Base-by-base conservation (phyloP, 2,113 vertebrate genomes). In the Platysteira castanea region DNA sequence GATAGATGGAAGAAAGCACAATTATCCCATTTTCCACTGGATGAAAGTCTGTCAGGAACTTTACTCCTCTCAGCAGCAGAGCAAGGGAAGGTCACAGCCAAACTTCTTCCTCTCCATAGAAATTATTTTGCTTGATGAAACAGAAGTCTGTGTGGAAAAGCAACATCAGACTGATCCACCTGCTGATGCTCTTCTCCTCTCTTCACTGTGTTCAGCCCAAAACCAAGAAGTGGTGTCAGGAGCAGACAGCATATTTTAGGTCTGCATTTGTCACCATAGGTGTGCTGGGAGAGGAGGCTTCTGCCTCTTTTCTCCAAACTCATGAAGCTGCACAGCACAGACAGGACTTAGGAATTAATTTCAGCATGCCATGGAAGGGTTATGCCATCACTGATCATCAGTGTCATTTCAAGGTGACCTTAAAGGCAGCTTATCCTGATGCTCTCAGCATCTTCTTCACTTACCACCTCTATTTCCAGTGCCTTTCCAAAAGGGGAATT, bases 1-100 rank as follows among this genome's bases (percentile, higher is more conserved):
- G 57, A 79, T 27, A 49, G 68, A 90, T 76, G 82, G 84, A 95
- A 88, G 82, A 93, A 85, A 95, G 87, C 61, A 85, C 81, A 87
- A 73, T 78, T 94, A 82, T 84, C 65, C 87, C 61, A 30, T 78
- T 79, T 95, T 56, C 31, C 65, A 52, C 39, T 37, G 49, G 71
- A 84, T 54, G 33, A 63, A 89, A 85, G 35, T 57, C 26, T 87
- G n/a, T 61, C 85, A 90, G 75, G 37, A 87, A 65, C 49, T 82
- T 65, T 76, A 82, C 56, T 75, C 39, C 70, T 68, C n/a, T 54
- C 13, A 78, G 59, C 35, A 81, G 19, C 21, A 83, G 33, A 92
- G 44, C 59, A 86, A 92, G 37, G 31, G 23, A 59, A 89, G 73
- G 76, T 90, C 64, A 90, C 35, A 88, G 39, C 8, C 15, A 39